phyloP scores from a whole-genome alignment of 1,140 invertebrate species.

The Drosophila punjabiensis region DNA sequence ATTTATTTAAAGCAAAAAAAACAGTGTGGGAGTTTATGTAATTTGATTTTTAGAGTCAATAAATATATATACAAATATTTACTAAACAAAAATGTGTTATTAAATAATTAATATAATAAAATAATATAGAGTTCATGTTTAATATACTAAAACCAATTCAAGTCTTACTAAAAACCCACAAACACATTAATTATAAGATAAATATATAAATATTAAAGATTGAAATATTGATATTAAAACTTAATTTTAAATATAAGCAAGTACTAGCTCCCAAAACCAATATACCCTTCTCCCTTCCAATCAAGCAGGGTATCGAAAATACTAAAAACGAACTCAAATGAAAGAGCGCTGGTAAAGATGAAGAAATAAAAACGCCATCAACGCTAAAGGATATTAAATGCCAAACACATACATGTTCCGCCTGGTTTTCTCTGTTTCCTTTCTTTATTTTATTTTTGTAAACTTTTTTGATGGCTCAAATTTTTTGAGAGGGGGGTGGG shows the following conservation, averaged over 20 bases:
- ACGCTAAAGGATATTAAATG: slow-evolving; percentile 73
- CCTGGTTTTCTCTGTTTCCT: slow-evolving; percentile 1
- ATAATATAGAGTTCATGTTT: not conserved
- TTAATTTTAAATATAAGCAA: too few relatives aligned
- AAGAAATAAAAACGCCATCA: slow-evolving; percentile 76
- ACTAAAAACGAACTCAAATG: slow-evolving; percentile 29
- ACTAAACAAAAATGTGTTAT: not conserved
- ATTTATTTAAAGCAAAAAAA: not conserved
- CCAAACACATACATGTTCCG: slow-evolving; percentile 39
- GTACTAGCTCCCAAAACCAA: too few relatives aligned
- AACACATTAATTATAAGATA: too few relatives aligned
- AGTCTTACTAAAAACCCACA: too few relatives aligned
- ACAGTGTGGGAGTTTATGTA: not conserved
- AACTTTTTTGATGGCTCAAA: slow-evolving; percentile 15
- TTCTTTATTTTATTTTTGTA: slow-evolving; percentile 2
- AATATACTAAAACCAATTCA: too few relatives aligned
- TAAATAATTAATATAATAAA: not conserved
- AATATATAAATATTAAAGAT: too few relatives aligned
- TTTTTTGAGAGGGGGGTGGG: not conserved
- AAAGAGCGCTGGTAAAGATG: slow-evolving; percentile 37
- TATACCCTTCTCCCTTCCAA: not conserved
- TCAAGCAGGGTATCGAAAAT: slow-evolving; percentile 7
- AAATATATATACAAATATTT: not conserved
- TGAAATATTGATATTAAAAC: too few relatives aligned
- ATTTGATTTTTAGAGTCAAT: not conserved